Evolutionary conservation across 2,113 vertebrate species (phyloP).

Genomic region (Seriola quinqueradiata): DNA sequence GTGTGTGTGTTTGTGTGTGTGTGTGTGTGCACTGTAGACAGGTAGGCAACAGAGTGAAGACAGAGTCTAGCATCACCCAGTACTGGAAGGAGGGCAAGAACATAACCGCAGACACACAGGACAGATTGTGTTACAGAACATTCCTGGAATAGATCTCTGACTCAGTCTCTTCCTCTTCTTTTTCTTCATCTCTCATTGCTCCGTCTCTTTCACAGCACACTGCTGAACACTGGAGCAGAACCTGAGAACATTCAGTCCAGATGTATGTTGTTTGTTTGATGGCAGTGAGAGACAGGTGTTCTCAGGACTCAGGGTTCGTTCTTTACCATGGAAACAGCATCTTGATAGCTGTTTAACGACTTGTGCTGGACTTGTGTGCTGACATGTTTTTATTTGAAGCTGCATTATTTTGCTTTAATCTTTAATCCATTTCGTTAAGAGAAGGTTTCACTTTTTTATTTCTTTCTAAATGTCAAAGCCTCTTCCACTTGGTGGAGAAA

Average conservation of each 20-base stretch:
- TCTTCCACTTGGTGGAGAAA: too few species aligned
- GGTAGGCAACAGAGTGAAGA: not conserved
- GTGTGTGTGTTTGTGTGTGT: too few species aligned
- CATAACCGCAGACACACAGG: conserved; percentile 20
- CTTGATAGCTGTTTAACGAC: not conserved
- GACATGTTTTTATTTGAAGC: not conserved
- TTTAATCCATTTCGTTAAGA: not conserved
- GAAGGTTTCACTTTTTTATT: too few species aligned
- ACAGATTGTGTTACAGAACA: conserved; percentile 57
- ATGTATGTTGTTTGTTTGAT: not conserved
- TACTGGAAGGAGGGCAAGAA: conserved; percentile 5
- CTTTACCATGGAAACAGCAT: not conserved
- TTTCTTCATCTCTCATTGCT: not conserved
- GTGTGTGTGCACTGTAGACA: not conserved
- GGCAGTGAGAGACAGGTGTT: not conserved
- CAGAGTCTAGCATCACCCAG: conserved; percentile 4
- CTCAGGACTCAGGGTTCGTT: not conserved
- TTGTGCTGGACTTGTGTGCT: not conserved
- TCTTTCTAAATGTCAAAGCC: too few species aligned
- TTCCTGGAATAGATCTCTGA: conserved; percentile 47
- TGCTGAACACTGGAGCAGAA: not conserved
- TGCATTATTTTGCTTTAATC: not conserved
- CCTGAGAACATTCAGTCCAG: not conserved
- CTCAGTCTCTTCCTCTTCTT: conserved; percentile 15
- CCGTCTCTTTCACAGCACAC: not conserved